Percentiles rank a stretch among this genome's conserved stretches.
phyloP scores from a whole-genome alignment of 2,888 invertebrate species.

The Melinopterus prodromus region DNA sequence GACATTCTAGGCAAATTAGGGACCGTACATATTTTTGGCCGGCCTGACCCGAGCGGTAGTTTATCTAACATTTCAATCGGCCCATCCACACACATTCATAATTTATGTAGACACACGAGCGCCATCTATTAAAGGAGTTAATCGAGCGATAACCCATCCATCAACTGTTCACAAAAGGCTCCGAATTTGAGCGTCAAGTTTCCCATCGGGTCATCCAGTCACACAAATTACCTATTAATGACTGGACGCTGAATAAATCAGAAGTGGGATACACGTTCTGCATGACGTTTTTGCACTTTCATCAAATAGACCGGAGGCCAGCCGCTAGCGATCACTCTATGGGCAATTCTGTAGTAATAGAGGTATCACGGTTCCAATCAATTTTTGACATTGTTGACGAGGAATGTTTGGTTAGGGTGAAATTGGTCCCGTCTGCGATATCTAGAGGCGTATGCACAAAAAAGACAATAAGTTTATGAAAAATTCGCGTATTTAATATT shows the following conservation, averaged over 20 bases:
- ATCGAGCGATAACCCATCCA: background rate
- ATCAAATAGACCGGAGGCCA: background rate
- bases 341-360: background rate
- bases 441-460: too few relatives aligned
- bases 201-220: background rate
- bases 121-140: constrained; percentile 4
- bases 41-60: too few relatives aligned
- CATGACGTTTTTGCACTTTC: background rate
- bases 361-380: background rate
- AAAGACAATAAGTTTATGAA: too few relatives aligned
- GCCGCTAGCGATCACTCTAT: too few relatives aligned
- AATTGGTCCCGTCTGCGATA: background rate
- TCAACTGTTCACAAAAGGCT: background rate
- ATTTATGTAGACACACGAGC: background rate
- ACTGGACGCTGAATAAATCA: background rate
- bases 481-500: too few relatives aligned
- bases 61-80: background rate
- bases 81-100: background rate
- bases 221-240: background rate
- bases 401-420: background rate
- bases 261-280: background rate
- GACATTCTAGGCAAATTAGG: too few relatives aligned
- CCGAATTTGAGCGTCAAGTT: background rate
- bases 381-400: background rate
- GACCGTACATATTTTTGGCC: too few relatives aligned